Base-by-base conservation (phyloP, 1,140 invertebrate genomes). In the Armadillidium nasatum region DNA sequence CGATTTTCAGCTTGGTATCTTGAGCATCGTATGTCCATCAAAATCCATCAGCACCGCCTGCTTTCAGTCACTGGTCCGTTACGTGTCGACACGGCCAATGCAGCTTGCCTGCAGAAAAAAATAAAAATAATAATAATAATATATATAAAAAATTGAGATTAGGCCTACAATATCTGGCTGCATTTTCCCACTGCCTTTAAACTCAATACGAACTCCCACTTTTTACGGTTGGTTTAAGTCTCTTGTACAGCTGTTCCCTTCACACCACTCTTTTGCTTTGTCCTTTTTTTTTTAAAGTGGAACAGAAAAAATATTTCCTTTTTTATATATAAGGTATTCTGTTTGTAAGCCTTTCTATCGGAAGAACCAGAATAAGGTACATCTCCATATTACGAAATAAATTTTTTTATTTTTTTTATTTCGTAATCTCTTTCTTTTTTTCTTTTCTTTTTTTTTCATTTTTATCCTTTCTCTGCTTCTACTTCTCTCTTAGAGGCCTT, bases 111-210 rank as follows among this genome's bases (percentile, higher is more conserved):
- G 19, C 50, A 60, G 11, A 7, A 60, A 7, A 60, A 60, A 60
- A 60, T 3, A 60, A 60, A 60, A 4, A 60, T 13, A 60, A 60
- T 15, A 60, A 60, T 15, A 15, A 60, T 60, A 60, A 15, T 15
- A 60, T 60, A 60, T 60, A 60, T 60, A 60, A 60, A 60, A 60
- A 60, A 60, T 60, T 60, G 50, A 60, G 50, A 60, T 60, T 60
- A 60, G 50, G 50, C 50, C 50, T 60, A 60, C 50, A 60, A 60
- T 60, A 60, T 60, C 50, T 60, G 50, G 50, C 50, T 60, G 50
- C 50, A 60, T 60, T 60, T 60, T 60, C 50, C 50, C 50, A 60
- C 50, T 60, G 50, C 50, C 50, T 60, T 60, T 60, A 60, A 60
- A 60, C 50, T 60, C 50, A 60, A 60, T 60, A 60, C 50, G 50